These are phyloP conservation scores for Caligus rogercresseyi DNA, from an alignment of 1,140 invertebrate species.

Conservation along the genomic window DNA sequence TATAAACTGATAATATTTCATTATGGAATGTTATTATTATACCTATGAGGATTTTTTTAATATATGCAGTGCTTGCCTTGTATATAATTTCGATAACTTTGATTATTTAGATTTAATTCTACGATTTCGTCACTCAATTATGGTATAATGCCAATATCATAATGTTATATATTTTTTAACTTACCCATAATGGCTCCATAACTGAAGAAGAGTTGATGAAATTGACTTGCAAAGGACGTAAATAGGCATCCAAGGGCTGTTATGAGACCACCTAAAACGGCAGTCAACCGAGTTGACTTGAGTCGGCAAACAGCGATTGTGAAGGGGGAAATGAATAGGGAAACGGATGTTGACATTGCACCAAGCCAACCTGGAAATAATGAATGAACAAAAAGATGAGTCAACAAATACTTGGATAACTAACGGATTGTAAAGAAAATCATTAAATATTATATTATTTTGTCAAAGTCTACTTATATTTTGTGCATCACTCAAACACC, in stretches of 20 bases:
- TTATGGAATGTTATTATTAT: too few relatives aligned
- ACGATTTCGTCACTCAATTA: too few relatives aligned
- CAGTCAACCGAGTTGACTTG: slow-evolving; percentile 67
- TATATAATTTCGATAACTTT: too few relatives aligned
- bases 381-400: slow-evolving; percentile 22
- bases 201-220: slow-evolving; percentile 75
- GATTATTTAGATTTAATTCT: too few relatives aligned
- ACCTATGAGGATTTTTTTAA: too few relatives aligned
- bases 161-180: too few relatives aligned
- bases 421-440: slow-evolving; percentile 11
- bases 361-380: slow-evolving; percentile 57
- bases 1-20: too few relatives aligned
- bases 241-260: slow-evolving; percentile 68
- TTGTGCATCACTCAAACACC: neutral
- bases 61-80: too few relatives aligned
- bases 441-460: neutral
- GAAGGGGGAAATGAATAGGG: slow-evolving; percentile 58
- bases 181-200: slow-evolving; percentile 47
- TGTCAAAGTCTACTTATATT: neutral
- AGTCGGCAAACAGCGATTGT: slow-evolving; percentile 64
- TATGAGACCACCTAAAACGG: slow-evolving; percentile 64
- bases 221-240: slow-evolving; percentile 63
- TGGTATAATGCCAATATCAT: too few relatives aligned
- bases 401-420: neutral
- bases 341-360: slow-evolving; percentile 57